Percentiles rank a stretch among this genome's conserved stretches.
These are phyloP conservation scores for Bellardia bayeri DNA, from an alignment of 2,888 invertebrate genomes.

Conservation along the genomic window DNA sequence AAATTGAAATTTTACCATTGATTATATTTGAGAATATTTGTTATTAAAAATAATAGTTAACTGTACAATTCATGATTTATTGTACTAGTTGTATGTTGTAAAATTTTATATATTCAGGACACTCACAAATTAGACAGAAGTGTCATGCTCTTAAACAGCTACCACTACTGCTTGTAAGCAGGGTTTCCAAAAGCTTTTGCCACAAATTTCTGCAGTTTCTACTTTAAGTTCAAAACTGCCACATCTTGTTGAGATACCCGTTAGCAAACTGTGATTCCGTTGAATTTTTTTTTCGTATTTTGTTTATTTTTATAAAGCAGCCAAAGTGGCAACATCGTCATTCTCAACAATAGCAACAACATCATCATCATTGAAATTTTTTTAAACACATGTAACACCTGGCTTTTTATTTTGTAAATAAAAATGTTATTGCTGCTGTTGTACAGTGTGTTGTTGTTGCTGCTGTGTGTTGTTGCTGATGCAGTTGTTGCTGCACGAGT, in stretches of 20 bases:
- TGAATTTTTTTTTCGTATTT: conserved; percentile 20
- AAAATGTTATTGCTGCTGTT: conserved; percentile 49
- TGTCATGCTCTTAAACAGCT: too few relatives aligned
- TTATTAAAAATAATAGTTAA: too few relatives aligned
- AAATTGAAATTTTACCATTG: too few relatives aligned
- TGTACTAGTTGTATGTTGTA: too few relatives aligned
- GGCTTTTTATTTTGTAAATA: conserved; percentile 65
- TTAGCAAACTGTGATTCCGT: conserved; percentile 10
- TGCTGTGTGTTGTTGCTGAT: background rate
- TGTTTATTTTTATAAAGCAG: conserved; percentile 60
- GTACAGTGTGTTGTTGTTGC: background rate
- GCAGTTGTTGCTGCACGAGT: conserved; percentile 36
- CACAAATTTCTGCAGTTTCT: too few relatives aligned
- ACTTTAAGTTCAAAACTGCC: background rate
- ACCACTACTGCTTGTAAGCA: too few relatives aligned
- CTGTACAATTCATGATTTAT: too few relatives aligned
- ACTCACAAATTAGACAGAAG: too few relatives aligned
- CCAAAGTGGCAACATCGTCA: conserved; percentile 68
- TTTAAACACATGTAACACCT: conserved; percentile 70
- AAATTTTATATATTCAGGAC: too few relatives aligned
- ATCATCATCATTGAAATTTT: conserved; percentile 59
- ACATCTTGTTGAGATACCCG: background rate
- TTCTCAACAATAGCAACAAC: conserved; percentile 39
- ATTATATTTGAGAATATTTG: too few relatives aligned
- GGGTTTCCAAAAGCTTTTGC: too few relatives aligned